A percentile compares a stretch with the other conserved stretches of the same genome.
Conservation (phyloP, 2,113 vertebrate species). For the Galeopterus variegatus region DNA sequence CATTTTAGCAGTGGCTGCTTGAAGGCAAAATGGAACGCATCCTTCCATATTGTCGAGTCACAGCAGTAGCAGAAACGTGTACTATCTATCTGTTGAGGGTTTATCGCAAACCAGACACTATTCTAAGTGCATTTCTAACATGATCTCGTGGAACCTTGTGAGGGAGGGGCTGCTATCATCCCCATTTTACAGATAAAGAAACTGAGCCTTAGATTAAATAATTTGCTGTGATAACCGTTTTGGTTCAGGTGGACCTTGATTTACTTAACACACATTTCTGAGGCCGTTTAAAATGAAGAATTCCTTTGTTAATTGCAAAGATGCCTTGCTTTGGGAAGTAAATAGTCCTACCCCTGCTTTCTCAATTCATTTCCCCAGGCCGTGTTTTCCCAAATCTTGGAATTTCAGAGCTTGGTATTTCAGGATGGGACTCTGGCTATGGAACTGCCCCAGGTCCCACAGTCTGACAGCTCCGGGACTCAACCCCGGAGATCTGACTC, state of each 20-base stretch:
- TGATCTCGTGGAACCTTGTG: neutral
- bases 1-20: neutral
- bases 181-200: neutral
- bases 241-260: neutral
- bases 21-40: neutral
- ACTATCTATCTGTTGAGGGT: neutral
- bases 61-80: neutral
- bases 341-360: neutral
- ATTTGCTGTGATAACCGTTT: neutral
- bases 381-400: neutral
- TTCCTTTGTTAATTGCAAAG: neutral
- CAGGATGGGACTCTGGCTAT: neutral
- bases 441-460: neutral
- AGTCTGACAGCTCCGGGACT: neutral
- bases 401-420: slow-evolving; percentile 29
- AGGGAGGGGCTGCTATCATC: neutral
- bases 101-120: neutral
- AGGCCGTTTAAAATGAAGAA: neutral
- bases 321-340: neutral
- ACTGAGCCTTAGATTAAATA: neutral
- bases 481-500: neutral
- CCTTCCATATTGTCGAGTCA: neutral
- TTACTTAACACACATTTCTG: neutral
- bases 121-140: neutral
- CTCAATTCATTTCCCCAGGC: neutral